A percentile compares a stretch with the other conserved stretches of the same genome.
Conservation (phyloP, 2,888 invertebrate genomes). For the Dioctria linearis region DNA sequence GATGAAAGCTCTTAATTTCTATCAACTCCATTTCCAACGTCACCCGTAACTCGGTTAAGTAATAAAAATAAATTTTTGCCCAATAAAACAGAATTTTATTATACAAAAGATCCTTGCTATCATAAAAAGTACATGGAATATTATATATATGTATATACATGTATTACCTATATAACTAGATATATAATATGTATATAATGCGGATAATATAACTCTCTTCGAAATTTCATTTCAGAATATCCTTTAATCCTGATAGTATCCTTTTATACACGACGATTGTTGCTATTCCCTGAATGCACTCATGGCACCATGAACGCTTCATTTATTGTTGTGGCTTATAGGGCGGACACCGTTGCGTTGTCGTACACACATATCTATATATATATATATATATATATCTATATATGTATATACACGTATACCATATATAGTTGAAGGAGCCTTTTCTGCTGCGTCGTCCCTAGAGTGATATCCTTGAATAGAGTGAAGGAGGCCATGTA, state of each 20-base stretch:
- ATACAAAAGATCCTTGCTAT: conserved; percentile 16
- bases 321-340: conserved; percentile 35
- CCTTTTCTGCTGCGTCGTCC: conserved; percentile 14
- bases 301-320: conserved; percentile 23
- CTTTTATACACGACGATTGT: conserved; percentile 33
- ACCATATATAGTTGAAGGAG: not conserved
- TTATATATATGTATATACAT: not conserved
- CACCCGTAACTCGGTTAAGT: not conserved
- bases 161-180: no score
- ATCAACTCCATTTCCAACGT: not conserved
- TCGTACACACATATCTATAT: no score
- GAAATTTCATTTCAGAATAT: conserved; percentile 58
- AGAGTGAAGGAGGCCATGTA: conserved; percentile 26
- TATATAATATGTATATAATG: not conserved
- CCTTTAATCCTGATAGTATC: conserved; percentile 57
- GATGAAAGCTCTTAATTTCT: not conserved
- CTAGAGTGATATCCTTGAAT: conserved; percentile 5
- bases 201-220: conserved; percentile 27
- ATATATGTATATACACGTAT: no score
- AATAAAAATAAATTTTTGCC: conserved; percentile 35
- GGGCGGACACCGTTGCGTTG: not conserved
- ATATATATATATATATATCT: no score
- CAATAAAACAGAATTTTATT: conserved; percentile 47
- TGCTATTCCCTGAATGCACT: conserved; percentile 46
- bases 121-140: conserved; percentile 6